A percentile compares a stretch with the other conserved stretches of the same genome.
Evolutionary conservation across 2,113 vertebrate species (phyloP).

Genomic region (Corynorhinus townsendii): DNA sequence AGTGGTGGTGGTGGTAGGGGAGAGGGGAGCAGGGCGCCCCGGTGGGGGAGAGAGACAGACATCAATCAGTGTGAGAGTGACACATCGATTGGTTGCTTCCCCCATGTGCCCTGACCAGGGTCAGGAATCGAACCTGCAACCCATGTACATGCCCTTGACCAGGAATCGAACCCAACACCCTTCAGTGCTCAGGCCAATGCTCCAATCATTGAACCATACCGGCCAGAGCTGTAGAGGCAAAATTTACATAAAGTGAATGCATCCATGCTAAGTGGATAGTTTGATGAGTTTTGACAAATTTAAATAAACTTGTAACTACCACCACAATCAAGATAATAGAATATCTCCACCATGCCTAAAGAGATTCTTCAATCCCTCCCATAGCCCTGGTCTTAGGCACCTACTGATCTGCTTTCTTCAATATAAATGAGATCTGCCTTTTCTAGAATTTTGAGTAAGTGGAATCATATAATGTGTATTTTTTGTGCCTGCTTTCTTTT

Average conservation of each 20-base stretch:
- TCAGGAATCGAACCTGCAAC: too few species aligned
- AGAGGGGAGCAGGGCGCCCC: too few species aligned
- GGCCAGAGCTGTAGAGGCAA: not conserved
- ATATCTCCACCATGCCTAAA: not conserved
- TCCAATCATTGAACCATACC: too few species aligned
- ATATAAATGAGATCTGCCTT: not conserved
- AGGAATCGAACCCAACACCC: too few species aligned
- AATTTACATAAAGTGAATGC: not conserved
- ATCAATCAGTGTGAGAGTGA: too few species aligned
- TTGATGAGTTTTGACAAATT: not conserved
- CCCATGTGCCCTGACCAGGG: too few species aligned
- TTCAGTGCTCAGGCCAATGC: too few species aligned
- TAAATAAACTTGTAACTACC: not conserved
- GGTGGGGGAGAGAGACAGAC: too few species aligned
- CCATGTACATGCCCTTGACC: too few species aligned
- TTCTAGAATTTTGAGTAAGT: conserved; percentile 16
- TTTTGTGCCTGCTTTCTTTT: not conserved
- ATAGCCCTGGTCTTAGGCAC: not conserved
- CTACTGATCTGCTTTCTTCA: not conserved
- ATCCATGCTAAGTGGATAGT: not conserved
- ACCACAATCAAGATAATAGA: not conserved
- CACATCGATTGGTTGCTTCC: too few species aligned
- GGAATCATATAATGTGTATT: not conserved
- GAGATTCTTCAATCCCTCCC: not conserved
- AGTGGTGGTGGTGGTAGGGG: too few species aligned